These are phyloP conservation scores for Physeter macrocephalus DNA, from an alignment of 2,113 vertebrate species.

Conservation along the genomic window DNA sequence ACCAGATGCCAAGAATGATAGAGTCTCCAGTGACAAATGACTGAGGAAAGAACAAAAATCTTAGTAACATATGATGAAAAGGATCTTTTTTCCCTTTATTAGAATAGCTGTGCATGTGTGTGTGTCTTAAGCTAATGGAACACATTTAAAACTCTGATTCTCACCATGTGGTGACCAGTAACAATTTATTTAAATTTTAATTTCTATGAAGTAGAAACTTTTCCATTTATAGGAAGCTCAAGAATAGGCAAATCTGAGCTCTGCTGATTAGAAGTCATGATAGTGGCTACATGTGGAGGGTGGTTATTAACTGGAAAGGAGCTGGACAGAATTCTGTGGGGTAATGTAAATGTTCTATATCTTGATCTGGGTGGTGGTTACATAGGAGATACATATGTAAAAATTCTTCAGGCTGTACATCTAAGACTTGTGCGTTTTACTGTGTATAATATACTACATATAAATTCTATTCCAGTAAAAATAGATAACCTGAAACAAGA, in stretches of 20 bases:
- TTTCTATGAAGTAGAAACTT: slow-evolving; percentile 45
- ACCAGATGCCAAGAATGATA: not conserved
- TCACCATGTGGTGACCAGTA: not conserved
- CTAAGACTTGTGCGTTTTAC: not conserved
- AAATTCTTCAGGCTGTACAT: not conserved
- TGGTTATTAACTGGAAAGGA: slow-evolving; percentile 3
- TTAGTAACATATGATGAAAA: not conserved
- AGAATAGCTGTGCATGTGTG: not conserved
- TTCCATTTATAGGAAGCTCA: not conserved
- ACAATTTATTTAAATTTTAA: slow-evolving; percentile 23
- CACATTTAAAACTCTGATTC: not conserved
- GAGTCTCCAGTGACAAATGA: not conserved
- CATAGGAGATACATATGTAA: not conserved
- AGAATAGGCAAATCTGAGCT: not conserved
- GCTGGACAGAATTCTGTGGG: not conserved
- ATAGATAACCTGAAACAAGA: not conserved
- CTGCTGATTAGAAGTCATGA: slow-evolving; percentile 23
- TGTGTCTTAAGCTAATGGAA: not conserved
- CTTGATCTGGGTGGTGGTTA: not conserved
- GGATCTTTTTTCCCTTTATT: not conserved
- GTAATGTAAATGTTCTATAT: slow-evolving; percentile 17
- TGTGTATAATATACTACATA: not conserved
- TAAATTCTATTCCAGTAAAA: not conserved
- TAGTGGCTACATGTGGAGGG: not conserved
- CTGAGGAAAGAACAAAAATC: not conserved